Evolutionary conservation across 2,888 invertebrate genomes (phyloP), one percentile per base, ranked within the genome.

Genomic region (Dioctria rufipes): DNA sequence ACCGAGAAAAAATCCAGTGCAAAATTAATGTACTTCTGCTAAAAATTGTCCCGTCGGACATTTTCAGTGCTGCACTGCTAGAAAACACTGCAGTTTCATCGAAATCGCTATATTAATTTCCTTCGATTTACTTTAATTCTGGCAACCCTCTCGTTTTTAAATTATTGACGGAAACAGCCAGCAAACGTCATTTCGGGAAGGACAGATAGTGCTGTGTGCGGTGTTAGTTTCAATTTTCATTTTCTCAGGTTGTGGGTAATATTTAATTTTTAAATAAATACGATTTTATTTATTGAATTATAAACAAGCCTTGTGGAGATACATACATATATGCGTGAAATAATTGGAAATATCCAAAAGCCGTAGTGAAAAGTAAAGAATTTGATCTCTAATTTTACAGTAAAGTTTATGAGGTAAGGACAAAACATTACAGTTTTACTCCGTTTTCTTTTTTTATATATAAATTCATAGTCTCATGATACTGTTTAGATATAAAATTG

Each of bases 151-250:
- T 73, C 51, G 58, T 73, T 73, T 51, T 51, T 58, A 43, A 67
- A 67, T 46, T 6, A 46, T 8, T 46, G 40, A 65, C 65, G 65
- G 65, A 25, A 69, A n/a, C 37, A 69, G 39, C 43, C 49, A 51
- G n/a, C n/a, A 73, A 73, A 73, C 73, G 73, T 73, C 73, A 73
- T n/a, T 71, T 71, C 51, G 71, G 49, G 71, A 58, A 73, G 60
- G 73, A 73, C 73, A 73, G 58, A 73, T 42, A 5, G 58, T 73
- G 73, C 13, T 6, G 60, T 46, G 46, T 25, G 25, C 25, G 25
- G 25, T 25, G 25, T 25, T 25, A 46, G 46, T 6, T 46, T 6
- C 5, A 46, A 6, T 54, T 54, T 54, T n/a, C 54, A n/a, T 54
- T 54, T 54, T 54, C 1, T 54, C n/a, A 6, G 54, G 2, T 46